These are phyloP conservation scores for Ormyrus labotus DNA, from an alignment of 2,888 invertebrate species.

Conservation along the genomic window DNA sequence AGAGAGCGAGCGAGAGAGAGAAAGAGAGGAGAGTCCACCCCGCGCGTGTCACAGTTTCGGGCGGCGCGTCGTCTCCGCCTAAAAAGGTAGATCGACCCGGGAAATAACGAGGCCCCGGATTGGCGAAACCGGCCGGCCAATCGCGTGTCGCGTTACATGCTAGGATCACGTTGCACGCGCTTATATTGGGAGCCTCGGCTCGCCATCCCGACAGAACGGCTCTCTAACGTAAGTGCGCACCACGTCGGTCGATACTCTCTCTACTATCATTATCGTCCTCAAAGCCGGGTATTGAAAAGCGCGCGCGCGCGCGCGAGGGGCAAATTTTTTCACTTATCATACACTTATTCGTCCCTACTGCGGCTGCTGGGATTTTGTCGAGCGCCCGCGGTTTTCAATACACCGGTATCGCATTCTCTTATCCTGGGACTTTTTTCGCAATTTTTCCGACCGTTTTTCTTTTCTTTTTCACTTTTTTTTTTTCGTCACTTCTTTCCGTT, in stretches of 20 bases:
- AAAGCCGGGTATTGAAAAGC: neutral
- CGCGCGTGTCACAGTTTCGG: conserved; percentile 71
- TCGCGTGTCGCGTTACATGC: conserved; percentile 75
- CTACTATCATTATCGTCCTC: too few relatives aligned
- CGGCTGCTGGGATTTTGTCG: neutral
- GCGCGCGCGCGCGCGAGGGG: neutral
- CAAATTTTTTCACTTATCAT: neutral
- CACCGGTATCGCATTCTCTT: neutral
- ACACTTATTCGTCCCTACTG: neutral
- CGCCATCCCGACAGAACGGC: conserved; percentile 95
- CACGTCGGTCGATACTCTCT: conserved; percentile 58
- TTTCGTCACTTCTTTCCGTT: neutral
- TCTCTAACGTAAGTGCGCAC: conserved; percentile 94
- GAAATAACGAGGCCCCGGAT: conserved; percentile 76
- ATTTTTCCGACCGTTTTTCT: neutral
- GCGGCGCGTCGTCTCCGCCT: conserved; percentile 75
- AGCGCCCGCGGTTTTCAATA: neutral
- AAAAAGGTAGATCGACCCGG: conserved; percentile 80
- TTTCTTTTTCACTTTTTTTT: neutral
- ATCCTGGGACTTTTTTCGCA: neutral
- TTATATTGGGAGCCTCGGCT: conserved; percentile 85
- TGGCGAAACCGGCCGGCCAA: conserved; percentile 76
- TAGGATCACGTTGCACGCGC: conserved; percentile 88
- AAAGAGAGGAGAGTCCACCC: conserved; percentile 58
- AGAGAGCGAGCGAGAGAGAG: neutral